A percentile compares a stretch with the other conserved stretches of the same genome.
Evolutionary conservation across 2,888 invertebrate genomes (phyloP).

Genomic region (Colostygia pectinataria): DNA sequence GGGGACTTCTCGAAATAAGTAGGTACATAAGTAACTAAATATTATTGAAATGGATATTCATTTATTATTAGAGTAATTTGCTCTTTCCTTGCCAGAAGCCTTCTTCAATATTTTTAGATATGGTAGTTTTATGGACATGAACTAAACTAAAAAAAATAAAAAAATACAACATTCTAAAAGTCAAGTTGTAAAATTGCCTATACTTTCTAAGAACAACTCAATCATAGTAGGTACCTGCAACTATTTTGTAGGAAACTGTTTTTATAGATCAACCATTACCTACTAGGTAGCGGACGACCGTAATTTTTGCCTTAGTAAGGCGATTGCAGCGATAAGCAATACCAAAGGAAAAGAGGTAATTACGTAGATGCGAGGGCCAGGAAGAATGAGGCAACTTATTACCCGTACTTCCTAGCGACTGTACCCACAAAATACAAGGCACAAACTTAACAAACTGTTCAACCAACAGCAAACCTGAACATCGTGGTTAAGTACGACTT

Average conservation of each 20-base stretch:
- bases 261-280: not conserved
- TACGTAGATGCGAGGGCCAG: constrained; percentile 1
- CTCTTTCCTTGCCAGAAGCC: too few relatives aligned
- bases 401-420: too few relatives aligned
- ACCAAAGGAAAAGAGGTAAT: constrained; percentile 11
- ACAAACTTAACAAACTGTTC: not conserved
- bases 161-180: not conserved
- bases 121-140: too few relatives aligned
- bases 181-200: not conserved
- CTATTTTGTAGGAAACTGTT: not conserved
- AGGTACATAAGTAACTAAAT: too few relatives aligned
- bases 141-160: not conserved
- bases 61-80: too few relatives aligned
- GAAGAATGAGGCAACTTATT: constrained; percentile 2
- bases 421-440: not conserved
- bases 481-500: constrained; percentile 73
- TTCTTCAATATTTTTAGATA: too few relatives aligned
- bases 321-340: constrained; percentile 1
- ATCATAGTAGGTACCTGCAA: not conserved
- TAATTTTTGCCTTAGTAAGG: not conserved
- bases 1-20: too few relatives aligned
- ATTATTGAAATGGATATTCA: too few relatives aligned
- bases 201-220: not conserved
- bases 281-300: not conserved
- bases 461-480: constrained; percentile 68